Conservation (phyloP, 2,797 vertebrate genomes). For the Chloroceryle amazona region DNA sequence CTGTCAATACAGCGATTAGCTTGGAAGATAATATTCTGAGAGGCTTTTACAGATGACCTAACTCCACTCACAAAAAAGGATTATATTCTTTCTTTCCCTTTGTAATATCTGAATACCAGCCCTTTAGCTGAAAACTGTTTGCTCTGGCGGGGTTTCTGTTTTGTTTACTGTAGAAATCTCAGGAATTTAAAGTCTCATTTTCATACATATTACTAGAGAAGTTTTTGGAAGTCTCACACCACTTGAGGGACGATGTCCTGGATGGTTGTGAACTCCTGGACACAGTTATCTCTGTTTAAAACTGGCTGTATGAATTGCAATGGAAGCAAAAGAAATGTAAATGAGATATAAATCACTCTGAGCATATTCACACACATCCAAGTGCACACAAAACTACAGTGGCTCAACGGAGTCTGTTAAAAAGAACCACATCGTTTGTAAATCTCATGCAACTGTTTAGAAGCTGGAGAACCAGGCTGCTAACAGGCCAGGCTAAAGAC, state of each 20-base stretch:
- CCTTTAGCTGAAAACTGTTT: constrained; percentile 15
- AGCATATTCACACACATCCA: neutral
- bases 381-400: neutral
- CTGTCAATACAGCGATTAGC: constrained; percentile 73
- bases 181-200: constrained; percentile 34
- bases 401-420: neutral
- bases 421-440: accelerated
- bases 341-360: neutral
- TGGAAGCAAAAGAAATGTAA: neutral
- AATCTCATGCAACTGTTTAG: neutral
- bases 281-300: neutral
- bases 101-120: neutral
- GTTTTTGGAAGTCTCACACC: neutral
- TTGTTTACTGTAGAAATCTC: neutral
- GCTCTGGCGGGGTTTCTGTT: neutral
- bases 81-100: constrained; percentile 5
- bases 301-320: neutral
- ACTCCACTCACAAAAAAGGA: constrained; percentile 39
- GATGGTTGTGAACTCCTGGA: neutral
- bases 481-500: neutral
- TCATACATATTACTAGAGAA: neutral
- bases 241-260: neutral
- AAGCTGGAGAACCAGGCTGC: neutral
- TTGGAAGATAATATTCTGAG: constrained; percentile 63
- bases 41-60: constrained; percentile 71